Conservation (phyloP, 1,140 invertebrate genomes). For the Parasteatoda tepidariorum region DNA sequence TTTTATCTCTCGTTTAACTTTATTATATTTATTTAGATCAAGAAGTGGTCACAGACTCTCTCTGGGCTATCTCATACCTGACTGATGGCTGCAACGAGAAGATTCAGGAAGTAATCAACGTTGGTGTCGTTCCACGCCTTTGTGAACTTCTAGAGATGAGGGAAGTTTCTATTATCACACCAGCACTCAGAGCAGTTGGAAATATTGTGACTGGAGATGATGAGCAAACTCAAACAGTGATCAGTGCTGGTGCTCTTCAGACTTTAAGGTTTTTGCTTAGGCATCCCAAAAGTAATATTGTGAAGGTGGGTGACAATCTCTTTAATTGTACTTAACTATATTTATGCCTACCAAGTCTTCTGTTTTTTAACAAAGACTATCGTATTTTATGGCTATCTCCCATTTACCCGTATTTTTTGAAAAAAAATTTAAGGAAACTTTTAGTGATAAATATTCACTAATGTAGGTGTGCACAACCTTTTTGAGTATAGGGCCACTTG, state of each 20-base stretch:
- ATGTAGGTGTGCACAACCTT: too few species aligned
- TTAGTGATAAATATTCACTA: too few species aligned
- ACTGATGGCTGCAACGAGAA: slow-evolving; percentile 98
- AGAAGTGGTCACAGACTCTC: slow-evolving; percentile 96
- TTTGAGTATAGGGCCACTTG: too few species aligned
- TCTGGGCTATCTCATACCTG: slow-evolving; percentile 99
- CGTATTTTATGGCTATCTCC: too few species aligned
- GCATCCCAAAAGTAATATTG: slow-evolving; percentile 77
- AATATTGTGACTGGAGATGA: slow-evolving; percentile 99
- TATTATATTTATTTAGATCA: slow-evolving; percentile 69
- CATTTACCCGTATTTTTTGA: too few species aligned
- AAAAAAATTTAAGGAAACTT: too few species aligned
- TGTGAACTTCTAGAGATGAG: slow-evolving; percentile 91
- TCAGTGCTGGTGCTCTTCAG: slow-evolving; percentile 74
- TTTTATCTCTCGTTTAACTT: too few species aligned
- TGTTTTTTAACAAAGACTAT: too few species aligned
- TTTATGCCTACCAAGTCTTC: too few species aligned
- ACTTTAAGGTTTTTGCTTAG: slow-evolving; percentile 74
- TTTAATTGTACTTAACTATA: too few species aligned
- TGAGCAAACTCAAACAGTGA: slow-evolving; percentile 95
- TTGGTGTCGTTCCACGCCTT: slow-evolving; percentile 91
- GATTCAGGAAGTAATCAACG: slow-evolving; percentile 96
- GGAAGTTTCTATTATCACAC: slow-evolving; percentile 85
- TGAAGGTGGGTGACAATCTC: slow-evolving; percentile 59
- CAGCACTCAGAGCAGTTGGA: slow-evolving; percentile 96